These are phyloP conservation scores for Gobionotothen gibberifrons DNA, from an alignment of 2,797 vertebrate species.

Conservation along the genomic window DNA sequence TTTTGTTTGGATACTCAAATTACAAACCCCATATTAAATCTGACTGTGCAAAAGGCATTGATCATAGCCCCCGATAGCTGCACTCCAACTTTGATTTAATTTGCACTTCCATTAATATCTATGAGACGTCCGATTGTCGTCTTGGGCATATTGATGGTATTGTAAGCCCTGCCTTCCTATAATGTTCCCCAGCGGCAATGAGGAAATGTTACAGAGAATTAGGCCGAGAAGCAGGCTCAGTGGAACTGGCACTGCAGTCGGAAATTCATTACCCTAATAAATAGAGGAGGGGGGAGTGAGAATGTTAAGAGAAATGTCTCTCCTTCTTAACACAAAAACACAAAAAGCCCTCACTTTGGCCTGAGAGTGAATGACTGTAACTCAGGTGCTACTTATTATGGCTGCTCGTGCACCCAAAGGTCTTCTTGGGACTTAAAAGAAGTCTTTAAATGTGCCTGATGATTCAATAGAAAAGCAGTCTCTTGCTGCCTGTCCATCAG, in stretches of 20 bases:
- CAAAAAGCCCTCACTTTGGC: conserved; percentile 53
- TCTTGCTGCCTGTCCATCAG: conserved; percentile 58
- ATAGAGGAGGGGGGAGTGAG: conserved; percentile 70
- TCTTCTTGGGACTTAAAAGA: conserved; percentile 53
- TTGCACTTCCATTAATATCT: conserved; percentile 87
- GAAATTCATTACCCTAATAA: conserved; percentile 87
- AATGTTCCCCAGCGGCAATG: conserved; percentile 84
- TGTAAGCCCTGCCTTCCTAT: conserved; percentile 85
- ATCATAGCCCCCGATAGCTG: conserved; percentile 83
- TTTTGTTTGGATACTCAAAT: conserved; percentile 87
- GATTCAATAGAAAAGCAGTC: conserved; percentile 67
- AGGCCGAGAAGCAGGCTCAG: conserved; percentile 80
- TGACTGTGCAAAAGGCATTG: conserved; percentile 85
- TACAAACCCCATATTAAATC: conserved; percentile 85
- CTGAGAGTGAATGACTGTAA: conserved; percentile 53
- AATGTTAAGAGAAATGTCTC: conserved; percentile 80
- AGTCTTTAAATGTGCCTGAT: conserved; percentile 59
- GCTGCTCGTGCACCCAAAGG: conserved; percentile 48
- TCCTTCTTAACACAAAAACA: conserved; percentile 56
- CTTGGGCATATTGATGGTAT: conserved; percentile 86
- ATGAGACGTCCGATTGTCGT: conserved; percentile 86
- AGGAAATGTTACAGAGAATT: conserved; percentile 85
- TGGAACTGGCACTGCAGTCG: conserved; percentile 81
- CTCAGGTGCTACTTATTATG: conserved; percentile 61
- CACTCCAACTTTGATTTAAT: conserved; percentile 87